Evolutionary conservation across 2,113 vertebrate species (phyloP).

Genomic region (Nettapus auritus): DNA sequence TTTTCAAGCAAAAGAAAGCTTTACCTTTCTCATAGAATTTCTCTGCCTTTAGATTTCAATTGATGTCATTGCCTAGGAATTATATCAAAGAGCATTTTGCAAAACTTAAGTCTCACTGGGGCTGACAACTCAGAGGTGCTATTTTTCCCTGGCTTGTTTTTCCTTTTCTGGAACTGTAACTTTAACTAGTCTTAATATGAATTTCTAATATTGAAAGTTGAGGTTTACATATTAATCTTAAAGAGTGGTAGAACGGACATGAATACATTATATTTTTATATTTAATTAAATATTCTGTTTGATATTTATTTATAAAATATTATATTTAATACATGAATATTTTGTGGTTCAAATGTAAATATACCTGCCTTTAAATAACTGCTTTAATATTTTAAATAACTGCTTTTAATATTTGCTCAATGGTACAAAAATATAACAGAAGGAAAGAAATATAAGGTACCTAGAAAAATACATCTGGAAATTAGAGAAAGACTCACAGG

Average conservation of each 20-base stretch:
- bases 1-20: not conserved
- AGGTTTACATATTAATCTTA: not conserved
- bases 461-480: not conserved
- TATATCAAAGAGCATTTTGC: not conserved
- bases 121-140: not conserved
- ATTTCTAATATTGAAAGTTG: not conserved
- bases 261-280: no score
- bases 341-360: not conserved
- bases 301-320: no score
- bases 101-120: not conserved
- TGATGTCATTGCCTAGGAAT: not conserved
- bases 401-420: not conserved
- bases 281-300: no score
- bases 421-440: not conserved
- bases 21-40: not conserved
- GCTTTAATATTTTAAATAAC: not conserved
- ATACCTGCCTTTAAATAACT: not conserved
- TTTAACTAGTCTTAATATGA: not conserved
- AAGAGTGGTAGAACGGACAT: not conserved
- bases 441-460: not conserved
- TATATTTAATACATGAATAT: no score
- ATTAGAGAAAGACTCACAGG: not conserved
- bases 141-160: not conserved
- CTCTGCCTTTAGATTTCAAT: not conserved
- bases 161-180: accelerated